These are phyloP conservation scores for Anas flavirostris DNA, from an alignment of 2,797 vertebrate genomes.

Conservation along the genomic window DNA sequence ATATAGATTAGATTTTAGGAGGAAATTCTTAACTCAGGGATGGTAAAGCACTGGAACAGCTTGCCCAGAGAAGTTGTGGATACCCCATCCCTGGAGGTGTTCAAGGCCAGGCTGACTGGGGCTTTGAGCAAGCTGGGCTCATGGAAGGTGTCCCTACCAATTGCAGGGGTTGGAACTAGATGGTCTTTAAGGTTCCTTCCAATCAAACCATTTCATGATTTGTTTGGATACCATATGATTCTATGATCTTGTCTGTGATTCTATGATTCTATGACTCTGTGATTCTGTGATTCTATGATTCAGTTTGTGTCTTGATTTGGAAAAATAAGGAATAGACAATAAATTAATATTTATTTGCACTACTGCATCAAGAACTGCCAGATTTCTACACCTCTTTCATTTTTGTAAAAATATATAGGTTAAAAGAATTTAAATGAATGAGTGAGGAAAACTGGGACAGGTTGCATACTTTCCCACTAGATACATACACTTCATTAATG, in stretches of 20 bases:
- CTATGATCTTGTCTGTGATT: not conserved
- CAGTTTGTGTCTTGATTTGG: not conserved
- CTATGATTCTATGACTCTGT: not conserved
- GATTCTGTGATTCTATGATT: not conserved
- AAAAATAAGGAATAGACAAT: not conserved
- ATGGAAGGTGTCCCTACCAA: no score
- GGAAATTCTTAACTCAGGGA: not conserved
- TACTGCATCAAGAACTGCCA: not conserved
- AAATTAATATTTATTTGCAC: not conserved
- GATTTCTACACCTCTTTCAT: not conserved
- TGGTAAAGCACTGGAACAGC: not conserved
- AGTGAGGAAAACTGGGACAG: not conserved
- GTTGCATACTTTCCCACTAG: not conserved
- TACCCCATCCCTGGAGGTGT: no score
- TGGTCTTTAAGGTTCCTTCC: not conserved
- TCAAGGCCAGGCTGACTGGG: no score
- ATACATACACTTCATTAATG: not conserved
- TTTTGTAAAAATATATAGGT: not conserved
- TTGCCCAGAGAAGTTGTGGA: not conserved
- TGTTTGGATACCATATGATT: not conserved
- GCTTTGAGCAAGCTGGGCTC: no score
- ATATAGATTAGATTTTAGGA: not conserved
- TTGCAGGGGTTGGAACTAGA: not conserved
- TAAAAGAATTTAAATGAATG: not conserved
- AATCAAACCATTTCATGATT: not conserved